Evolutionary conservation across 2,888 invertebrate species (phyloP), one percentile per base, ranked within the genome.

Genomic region (Cyaniris semiargus): DNA sequence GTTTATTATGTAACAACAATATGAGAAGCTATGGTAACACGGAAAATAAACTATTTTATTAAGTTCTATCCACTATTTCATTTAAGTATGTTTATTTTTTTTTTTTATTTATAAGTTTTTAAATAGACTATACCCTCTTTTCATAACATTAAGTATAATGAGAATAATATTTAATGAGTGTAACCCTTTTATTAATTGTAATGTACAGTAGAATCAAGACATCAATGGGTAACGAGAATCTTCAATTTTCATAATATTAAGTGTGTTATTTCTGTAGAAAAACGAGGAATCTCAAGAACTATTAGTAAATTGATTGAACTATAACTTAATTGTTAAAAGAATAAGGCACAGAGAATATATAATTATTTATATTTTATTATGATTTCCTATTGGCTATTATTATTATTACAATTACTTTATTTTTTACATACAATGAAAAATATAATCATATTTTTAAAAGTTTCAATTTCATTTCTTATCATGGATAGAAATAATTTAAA

Each of bases 311-410:
- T 18, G 5, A 18, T 18, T 18, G 1, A 53, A 53, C 53, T 53
- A 53, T 53, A 18, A 53, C 4, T 60, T 1, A 60, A 60, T 70
- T 70, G 21, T 70, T 31, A 8, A 31, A 70, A 21, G 70, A 70
- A n/a, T 70, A 70, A 70, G 70, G 70, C 70, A 70, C 70, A 27
- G 6, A 70, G 6, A 70, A 15, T 5, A 23, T 60, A 60, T 8
- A 8, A 23, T 23, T 60, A 60, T 60, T 23, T 23, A 21, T 23
- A 21, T 53, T 53, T 60, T 60, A 60, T 23, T 60, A 23, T 60
- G 58, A 60, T 60, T 60, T 13, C 10, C 3, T 23, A 23, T n/a
- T n/a, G n/a, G n/a, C n/a, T n/a, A n/a, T 23, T 60, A 58, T 21
- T n/a, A 58, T 13, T n/a, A 10, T 44, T 44, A 44, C 10, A 44